Conservation (phyloP, 1,140 invertebrate genomes). For the Drosophila bocqueti region DNA sequence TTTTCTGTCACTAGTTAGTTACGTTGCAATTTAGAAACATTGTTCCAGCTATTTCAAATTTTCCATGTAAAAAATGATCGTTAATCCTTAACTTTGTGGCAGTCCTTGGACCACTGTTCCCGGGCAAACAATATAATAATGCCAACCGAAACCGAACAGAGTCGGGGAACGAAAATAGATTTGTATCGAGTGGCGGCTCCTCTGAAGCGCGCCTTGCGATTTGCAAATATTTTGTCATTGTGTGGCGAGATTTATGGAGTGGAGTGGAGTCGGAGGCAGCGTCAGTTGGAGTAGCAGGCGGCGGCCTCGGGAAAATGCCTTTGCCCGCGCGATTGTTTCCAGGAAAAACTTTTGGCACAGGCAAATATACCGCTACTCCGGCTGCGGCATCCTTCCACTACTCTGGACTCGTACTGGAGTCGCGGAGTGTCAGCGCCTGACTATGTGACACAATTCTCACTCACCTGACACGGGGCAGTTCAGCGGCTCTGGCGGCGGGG, state of each 20-base stretch:
- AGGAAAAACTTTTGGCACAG: conserved; percentile 74
- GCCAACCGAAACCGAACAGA: conserved; percentile 52
- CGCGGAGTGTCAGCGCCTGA: conserved; percentile 77
- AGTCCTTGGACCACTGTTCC: conserved; percentile 33
- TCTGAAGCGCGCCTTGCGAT: conserved; percentile 83
- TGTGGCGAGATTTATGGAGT: conserved; percentile 84
- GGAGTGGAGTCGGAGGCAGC: conserved; percentile 60
- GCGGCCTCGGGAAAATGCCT: conserved; percentile 57
- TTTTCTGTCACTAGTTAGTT: background rate
- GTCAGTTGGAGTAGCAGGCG: conserved; percentile 33
- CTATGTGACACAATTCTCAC: conserved; percentile 84
- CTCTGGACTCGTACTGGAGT: conserved; percentile 29
- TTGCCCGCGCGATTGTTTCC: conserved; percentile 74
- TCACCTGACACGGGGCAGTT: conserved; percentile 69
- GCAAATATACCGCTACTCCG: conserved; percentile 77
- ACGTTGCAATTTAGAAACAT: background rate
- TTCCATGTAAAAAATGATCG: background rate
- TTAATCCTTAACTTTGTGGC: background rate
- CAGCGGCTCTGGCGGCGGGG: conserved; percentile 26
- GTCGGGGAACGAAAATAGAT: conserved; percentile 77
- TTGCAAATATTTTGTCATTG: conserved; percentile 85
- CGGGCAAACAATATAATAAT: conserved; percentile 77
- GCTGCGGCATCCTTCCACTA: conserved; percentile 30
- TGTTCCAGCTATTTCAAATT: background rate
- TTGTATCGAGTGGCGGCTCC: conserved; percentile 84